Percentiles rank a stretch among this genome's conserved stretches.
Conservation (phyloP, 2,888 invertebrate species). For the Ennomos erosarius region DNA sequence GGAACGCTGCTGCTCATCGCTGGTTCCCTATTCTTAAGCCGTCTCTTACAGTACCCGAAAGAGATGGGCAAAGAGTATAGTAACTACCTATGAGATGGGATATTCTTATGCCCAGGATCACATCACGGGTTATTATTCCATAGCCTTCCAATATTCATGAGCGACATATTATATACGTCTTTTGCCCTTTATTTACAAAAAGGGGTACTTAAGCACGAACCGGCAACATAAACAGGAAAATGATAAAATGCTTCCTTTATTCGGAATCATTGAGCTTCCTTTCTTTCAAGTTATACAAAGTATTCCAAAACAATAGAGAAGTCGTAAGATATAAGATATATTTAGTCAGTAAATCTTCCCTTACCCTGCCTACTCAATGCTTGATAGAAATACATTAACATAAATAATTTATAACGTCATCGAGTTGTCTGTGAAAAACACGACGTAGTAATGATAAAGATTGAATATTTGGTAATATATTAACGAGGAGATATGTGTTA, state of each 20-base stretch:
- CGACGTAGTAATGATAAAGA: slow-evolving; percentile 23
- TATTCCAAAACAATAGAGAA: slow-evolving; percentile 47
- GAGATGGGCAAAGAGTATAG: too few relatives aligned
- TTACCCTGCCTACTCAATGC: slow-evolving; percentile 25
- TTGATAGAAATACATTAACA: slow-evolving; percentile 28
- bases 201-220: slow-evolving; percentile 25
- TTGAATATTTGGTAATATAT: slow-evolving; percentile 13
- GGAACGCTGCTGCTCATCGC: too few relatives aligned
- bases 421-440: slow-evolving; percentile 13
- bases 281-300: slow-evolving; percentile 40
- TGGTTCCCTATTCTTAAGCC: too few relatives aligned
- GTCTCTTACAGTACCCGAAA: too few relatives aligned
- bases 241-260: slow-evolving; percentile 41
- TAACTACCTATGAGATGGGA: too few relatives aligned
- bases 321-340: slow-evolving; percentile 39
- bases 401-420: slow-evolving; percentile 31
- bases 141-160: not conserved
- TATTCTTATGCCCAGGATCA: too few relatives aligned
- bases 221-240: slow-evolving; percentile 49
- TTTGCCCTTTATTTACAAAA: slow-evolving; percentile 8
- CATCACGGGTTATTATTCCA: too few relatives aligned
- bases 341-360: slow-evolving; percentile 25
- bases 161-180: slow-evolving; percentile 7
- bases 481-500: slow-evolving; percentile 11
- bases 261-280: slow-evolving; percentile 47